Evolutionary conservation across 2,113 vertebrate genomes (phyloP).

Genomic region (Callaeas wilsoni): DNA sequence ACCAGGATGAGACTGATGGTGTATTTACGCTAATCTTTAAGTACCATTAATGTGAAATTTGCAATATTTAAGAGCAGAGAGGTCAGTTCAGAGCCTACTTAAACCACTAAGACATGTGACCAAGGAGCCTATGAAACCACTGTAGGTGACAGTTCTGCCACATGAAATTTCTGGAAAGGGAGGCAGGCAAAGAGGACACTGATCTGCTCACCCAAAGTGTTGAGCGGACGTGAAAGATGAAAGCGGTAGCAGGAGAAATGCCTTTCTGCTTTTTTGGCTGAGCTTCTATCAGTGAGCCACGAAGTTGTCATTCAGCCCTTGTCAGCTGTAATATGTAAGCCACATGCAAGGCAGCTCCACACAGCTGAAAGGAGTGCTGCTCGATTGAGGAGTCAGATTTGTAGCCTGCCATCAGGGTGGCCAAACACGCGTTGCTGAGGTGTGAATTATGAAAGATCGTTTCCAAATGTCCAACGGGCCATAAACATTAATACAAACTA

Average conservation of each 20-base stretch:
- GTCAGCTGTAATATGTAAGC: background rate
- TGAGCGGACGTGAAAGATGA: background rate
- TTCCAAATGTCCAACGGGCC: constrained; percentile 38
- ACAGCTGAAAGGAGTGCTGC: background rate
- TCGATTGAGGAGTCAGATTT: background rate
- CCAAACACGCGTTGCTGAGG: background rate
- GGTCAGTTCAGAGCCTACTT: constrained; percentile 68
- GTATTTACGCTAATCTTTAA: constrained; percentile 33
- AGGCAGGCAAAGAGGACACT: background rate
- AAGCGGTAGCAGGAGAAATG: background rate
- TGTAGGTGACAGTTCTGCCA: constrained; percentile 76
- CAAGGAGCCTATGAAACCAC: constrained; percentile 76
- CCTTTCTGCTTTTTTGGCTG: background rate
- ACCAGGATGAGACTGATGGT: constrained; percentile 69
- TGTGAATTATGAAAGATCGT: constrained; percentile 20
- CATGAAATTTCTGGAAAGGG: constrained; percentile 55
- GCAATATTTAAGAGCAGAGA: constrained; percentile 76
- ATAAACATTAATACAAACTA: constrained; percentile 36
- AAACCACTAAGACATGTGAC: accelerated
- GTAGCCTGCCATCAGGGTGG: background rate
- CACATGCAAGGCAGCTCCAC: background rate
- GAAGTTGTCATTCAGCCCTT: background rate
- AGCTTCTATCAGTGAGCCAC: background rate
- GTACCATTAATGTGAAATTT: background rate
- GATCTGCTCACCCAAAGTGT: background rate